Percentiles rank a stretch among this genome's conserved stretches.
Conservation (phyloP, 2,797 vertebrate genomes). For the Gallirallus australis region DNA sequence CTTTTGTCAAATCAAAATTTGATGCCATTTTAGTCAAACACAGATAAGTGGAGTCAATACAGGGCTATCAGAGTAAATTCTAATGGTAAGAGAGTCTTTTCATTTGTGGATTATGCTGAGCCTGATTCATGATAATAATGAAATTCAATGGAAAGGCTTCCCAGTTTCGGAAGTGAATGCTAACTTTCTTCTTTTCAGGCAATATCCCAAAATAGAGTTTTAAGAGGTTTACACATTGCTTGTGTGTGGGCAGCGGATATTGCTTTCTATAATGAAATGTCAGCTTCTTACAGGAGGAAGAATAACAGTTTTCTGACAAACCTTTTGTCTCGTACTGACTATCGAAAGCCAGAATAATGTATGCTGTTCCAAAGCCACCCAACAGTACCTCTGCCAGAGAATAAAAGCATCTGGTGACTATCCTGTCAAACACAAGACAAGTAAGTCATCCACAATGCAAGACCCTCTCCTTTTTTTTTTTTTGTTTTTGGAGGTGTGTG, state of each 20-base stretch:
- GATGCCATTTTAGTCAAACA: neutral
- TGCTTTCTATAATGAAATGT: neutral
- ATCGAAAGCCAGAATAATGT: neutral
- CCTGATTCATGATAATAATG: neutral
- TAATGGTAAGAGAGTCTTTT: neutral
- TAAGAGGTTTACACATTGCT: neutral
- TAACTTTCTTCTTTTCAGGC: neutral
- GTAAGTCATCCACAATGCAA: neutral
- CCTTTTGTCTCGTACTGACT: neutral
- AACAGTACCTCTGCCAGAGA: neutral
- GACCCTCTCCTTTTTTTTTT: neutral
- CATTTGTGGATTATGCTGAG: neutral
- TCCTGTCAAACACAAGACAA: neutral
- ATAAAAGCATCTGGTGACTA: neutral
- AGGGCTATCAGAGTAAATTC: neutral
- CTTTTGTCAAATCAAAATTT: neutral
- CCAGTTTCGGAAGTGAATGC: neutral
- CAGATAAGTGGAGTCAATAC: slow-evolving; percentile 16
- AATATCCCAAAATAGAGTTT: neutral
- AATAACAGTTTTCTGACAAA: neutral
- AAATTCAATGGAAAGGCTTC: neutral
- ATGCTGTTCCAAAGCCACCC: neutral
- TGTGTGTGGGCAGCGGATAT: neutral
- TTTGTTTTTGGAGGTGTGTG: neutral
- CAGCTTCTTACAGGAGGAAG: neutral